phyloP scores from a whole-genome alignment of 2,113 vertebrate species.

The Silurus asotus region DNA sequence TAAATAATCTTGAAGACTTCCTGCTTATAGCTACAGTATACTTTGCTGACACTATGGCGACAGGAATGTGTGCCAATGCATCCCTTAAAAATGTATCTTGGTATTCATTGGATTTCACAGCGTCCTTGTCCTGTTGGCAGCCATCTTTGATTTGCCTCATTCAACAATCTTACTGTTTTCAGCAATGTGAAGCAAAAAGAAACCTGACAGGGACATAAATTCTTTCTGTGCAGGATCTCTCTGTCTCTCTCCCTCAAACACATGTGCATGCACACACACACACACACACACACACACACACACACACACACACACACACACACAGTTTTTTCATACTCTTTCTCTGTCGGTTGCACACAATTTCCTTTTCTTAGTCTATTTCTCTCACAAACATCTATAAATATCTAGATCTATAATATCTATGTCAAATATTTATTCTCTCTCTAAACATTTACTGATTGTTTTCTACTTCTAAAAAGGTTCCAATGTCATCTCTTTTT shows the following conservation, averaged over 20 bases:
- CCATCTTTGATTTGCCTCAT: slow-evolving; percentile 51
- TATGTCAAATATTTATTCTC: neutral
- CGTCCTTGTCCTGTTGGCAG: slow-evolving; percentile 53
- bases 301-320: neutral
- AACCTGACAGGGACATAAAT: slow-evolving; percentile 47
- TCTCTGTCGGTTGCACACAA: neutral
- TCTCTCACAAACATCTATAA: neutral
- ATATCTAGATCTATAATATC: too few species aligned
- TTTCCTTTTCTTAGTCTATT: neutral
- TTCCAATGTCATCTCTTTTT: neutral
- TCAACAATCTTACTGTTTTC: slow-evolving; percentile 35
- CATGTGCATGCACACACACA: neutral
- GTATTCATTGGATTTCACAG: slow-evolving; percentile 67
- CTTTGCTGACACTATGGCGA: slow-evolving; percentile 57
- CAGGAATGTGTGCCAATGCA: slow-evolving; percentile 65
- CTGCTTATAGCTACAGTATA: slow-evolving; percentile 68
- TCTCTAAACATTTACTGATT: neutral
- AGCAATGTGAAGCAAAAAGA: slow-evolving; percentile 25
- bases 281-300: neutral
- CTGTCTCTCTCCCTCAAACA: neutral
- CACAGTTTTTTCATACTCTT: slow-evolving; percentile 8
- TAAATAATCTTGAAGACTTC: slow-evolving; percentile 63
- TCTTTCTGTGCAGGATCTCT: slow-evolving; percentile 11
- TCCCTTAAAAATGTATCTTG: slow-evolving; percentile 70
- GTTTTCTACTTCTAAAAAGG: neutral